phyloP scores from a whole-genome alignment of 2,888 invertebrate species.

The Yponomeuta cagnagella region DNA sequence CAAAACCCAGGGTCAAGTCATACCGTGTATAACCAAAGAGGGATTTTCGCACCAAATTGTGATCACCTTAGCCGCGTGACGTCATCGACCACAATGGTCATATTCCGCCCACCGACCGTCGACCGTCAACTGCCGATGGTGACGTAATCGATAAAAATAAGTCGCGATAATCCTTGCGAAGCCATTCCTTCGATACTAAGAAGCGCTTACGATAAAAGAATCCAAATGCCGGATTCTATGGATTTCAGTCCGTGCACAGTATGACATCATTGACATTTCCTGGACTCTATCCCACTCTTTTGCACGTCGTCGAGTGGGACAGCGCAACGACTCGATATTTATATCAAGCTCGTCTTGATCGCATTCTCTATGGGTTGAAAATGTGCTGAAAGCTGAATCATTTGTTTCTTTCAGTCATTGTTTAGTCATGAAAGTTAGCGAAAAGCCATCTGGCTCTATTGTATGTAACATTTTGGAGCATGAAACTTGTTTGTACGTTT shows the following conservation, averaged over 20 bases:
- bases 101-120: slow-evolving; percentile 28
- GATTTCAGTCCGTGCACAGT: too few species aligned
- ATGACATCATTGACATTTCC: too few species aligned
- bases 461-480: not conserved
- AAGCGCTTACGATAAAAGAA: not conserved
- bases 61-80: slow-evolving; percentile 32
- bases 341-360: too few species aligned
- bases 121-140: slow-evolving; percentile 8
- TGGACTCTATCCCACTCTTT: too few species aligned
- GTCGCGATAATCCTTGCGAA: slow-evolving; percentile 18
- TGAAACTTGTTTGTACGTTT: not conserved
- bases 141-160: slow-evolving; percentile 22
- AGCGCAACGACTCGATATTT: too few species aligned
- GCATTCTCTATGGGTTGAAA: too few species aligned
- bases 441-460: too few species aligned
- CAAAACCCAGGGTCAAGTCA: not conserved
- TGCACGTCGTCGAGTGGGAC: too few species aligned
- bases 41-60: slow-evolving; percentile 15
- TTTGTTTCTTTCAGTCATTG: too few species aligned
- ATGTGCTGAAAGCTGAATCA: too few species aligned
- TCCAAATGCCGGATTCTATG: not conserved
- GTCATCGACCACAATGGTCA: slow-evolving; percentile 26
- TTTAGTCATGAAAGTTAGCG: too few species aligned
- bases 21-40: not conserved
- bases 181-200: not conserved